Conservation (phyloP, 1,140 invertebrate species). For the Ylistrum balloti region DNA sequence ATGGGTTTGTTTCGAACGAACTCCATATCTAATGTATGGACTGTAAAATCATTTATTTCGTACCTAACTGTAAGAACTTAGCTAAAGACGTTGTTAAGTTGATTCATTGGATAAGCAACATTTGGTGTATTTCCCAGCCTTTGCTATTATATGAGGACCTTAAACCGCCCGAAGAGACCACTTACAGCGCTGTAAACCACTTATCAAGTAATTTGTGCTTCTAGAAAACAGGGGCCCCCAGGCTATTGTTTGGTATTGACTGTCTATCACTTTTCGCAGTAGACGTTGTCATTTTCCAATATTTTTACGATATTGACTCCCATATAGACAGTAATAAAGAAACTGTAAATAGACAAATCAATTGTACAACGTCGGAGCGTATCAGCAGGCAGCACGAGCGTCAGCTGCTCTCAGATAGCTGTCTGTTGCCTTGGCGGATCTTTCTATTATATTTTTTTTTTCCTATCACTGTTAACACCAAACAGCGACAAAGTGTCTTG, state of each 20-base stretch:
- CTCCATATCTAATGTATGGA: background rate
- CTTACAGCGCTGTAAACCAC: conserved; percentile 15
- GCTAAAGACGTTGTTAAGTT: no score
- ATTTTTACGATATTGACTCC: conserved; percentile 4
- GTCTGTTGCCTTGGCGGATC: background rate
- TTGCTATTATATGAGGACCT: background rate
- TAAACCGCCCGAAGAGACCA: background rate
- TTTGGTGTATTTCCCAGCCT: background rate
- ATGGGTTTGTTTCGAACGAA: background rate
- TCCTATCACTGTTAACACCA: background rate
- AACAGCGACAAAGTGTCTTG: background rate
- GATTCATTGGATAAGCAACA: background rate
- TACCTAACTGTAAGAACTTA: background rate
- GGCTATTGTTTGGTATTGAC: background rate
- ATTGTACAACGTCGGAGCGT: background rate
- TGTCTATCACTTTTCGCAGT: background rate
- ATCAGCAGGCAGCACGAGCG: conserved; percentile 5
- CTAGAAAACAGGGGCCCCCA: background rate
- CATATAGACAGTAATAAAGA: background rate
- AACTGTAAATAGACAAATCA: background rate
- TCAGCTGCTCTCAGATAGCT: background rate
- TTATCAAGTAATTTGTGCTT: conserved; percentile 6
- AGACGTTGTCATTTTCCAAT: conserved; percentile 12
- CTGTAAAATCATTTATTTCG: background rate
- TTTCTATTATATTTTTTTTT: background rate